phyloP scores from a whole-genome alignment of 2,888 invertebrate species.

The Rhamnusium bicolor region DNA sequence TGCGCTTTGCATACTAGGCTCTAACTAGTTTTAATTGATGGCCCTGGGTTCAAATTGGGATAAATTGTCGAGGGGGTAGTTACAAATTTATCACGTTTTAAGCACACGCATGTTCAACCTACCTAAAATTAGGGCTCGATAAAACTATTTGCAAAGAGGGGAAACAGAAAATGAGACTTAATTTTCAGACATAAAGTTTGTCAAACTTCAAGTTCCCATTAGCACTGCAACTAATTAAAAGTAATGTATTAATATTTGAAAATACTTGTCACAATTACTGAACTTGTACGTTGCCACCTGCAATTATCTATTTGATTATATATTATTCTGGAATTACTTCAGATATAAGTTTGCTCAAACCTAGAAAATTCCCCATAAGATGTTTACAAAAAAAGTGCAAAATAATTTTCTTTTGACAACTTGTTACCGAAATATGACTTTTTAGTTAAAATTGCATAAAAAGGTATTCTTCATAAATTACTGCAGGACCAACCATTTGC shows the following conservation, averaged over 20 bases:
- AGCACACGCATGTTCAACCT: neutral
- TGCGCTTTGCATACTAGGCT: neutral
- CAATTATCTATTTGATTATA: neutral
- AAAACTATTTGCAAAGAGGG: neutral
- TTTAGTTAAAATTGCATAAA: too few species aligned
- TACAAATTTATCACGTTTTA: constrained; percentile 16
- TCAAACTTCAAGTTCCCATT: neutral
- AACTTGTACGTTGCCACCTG: neutral
- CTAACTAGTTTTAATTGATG: neutral
- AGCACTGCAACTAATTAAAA: neutral
- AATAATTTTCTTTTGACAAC: too few species aligned
- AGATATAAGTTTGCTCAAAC: too few species aligned
- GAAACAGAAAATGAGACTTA: neutral
- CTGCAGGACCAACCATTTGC: too few species aligned
- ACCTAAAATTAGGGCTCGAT: neutral
- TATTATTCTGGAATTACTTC: too few species aligned
- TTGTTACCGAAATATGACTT: too few species aligned
- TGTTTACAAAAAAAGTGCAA: too few species aligned
- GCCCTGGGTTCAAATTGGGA: neutral
- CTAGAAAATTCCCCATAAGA: too few species aligned
- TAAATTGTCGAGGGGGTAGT: neutral
- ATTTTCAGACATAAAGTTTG: constrained; percentile 4
- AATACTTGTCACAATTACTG: neutral
- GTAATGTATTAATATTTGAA: neutral
- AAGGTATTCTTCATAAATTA: too few species aligned